phyloP scores from a whole-genome alignment of 2,888 invertebrate species.

The Sinhomidia bicolor region DNA sequence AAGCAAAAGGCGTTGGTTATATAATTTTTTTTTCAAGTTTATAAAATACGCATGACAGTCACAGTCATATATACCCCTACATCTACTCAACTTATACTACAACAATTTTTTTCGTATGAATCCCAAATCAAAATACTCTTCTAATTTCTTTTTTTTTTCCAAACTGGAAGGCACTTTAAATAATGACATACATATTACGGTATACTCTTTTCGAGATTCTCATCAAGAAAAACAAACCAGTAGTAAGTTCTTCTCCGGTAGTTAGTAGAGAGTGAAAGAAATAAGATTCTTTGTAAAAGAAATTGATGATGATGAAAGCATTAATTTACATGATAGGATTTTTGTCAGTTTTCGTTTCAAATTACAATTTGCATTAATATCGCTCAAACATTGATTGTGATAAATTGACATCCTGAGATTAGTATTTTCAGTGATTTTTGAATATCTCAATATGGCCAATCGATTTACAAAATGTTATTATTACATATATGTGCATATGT shows the following conservation, averaged over 20 bases:
- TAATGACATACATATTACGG: not conserved
- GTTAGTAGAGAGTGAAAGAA: too few relatives aligned
- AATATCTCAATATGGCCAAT: too few relatives aligned
- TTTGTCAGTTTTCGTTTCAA: not conserved
- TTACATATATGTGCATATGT: not conserved
- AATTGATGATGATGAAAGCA: constrained; percentile 43
- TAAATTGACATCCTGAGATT: constrained; percentile 24
- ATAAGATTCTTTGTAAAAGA: too few relatives aligned
- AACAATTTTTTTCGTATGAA: not conserved
- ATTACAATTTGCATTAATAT: not conserved
- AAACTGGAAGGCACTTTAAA: constrained; percentile 45
- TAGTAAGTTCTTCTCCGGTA: not conserved
- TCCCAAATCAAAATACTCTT: not conserved
- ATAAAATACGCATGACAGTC: not conserved
- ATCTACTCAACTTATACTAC: not conserved
- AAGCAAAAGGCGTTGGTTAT: not conserved
- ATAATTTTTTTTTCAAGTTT: not conserved
- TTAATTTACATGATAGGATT: constrained; percentile 38
- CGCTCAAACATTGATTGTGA: not conserved
- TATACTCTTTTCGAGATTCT: not conserved
- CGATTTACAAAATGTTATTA: not conserved
- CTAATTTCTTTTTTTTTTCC: not conserved
- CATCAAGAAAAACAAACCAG: not conserved
- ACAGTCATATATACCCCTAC: too few relatives aligned
- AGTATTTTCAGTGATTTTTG: not conserved